Conservation (phyloP, 2,888 invertebrate genomes). For the Polymixis lichenea region DNA sequence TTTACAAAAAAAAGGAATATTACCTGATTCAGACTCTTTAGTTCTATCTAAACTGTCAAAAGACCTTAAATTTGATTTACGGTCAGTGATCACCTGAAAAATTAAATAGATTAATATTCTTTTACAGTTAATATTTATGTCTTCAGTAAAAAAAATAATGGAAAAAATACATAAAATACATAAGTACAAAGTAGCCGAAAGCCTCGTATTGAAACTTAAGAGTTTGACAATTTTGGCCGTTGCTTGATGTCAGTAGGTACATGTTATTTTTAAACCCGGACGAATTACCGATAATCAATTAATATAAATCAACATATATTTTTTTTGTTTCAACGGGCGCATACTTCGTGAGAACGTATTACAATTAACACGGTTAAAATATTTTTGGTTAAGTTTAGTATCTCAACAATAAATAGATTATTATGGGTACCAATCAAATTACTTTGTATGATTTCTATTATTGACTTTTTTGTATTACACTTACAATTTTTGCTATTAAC, state of each 20-base stretch:
- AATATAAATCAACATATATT: no score
- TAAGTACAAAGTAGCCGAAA: no score
- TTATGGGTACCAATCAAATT: not conserved
- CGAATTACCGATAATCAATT: no score
- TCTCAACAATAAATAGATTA: not conserved
- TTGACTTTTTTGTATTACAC: not conserved
- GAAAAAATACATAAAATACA: no score
- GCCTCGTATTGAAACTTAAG: no score
- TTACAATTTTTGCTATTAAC: not conserved
- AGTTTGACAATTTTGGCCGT: no score
- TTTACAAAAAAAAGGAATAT: no score
- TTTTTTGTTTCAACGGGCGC: no score
- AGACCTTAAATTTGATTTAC: slow-evolving; percentile 16
- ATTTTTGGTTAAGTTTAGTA: no score
- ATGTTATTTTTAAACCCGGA: no score
- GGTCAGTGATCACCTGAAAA: slow-evolving; percentile 33
- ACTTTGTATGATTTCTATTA: slow-evolving; percentile 8
- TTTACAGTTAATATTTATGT: not conserved
- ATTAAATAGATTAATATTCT: not conserved
- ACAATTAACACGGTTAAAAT: not conserved
- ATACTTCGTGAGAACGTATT: no score
- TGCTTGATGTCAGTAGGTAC: no score
- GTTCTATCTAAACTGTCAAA: not conserved
- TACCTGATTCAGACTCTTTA: slow-evolving; percentile 4
- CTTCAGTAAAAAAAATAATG: not conserved